Evolutionary conservation across 2,113 vertebrate genomes (phyloP).

Genomic region (Prunella fulvescens): DNA sequence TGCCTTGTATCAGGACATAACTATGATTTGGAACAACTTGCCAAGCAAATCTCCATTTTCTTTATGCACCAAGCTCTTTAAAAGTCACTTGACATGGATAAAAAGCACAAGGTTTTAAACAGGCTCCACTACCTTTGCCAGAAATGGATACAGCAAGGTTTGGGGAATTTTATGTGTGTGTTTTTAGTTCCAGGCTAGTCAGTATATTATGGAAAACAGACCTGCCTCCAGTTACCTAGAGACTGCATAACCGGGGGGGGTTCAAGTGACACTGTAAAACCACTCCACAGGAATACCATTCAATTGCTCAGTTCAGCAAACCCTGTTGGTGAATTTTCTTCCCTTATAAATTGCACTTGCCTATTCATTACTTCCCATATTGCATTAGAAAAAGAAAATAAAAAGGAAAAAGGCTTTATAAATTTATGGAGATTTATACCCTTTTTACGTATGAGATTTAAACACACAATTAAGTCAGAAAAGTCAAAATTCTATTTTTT

Average conservation of each 20-base stretch:
- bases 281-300: background rate
- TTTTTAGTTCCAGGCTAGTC: slow-evolving; percentile 1
- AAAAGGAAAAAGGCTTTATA: background rate
- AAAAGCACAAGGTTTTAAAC: background rate
- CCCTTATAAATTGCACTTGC: background rate
- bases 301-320: background rate
- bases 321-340: background rate
- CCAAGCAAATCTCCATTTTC: background rate
- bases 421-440: background rate
- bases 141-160: background rate
- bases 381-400: background rate
- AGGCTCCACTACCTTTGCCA: background rate
- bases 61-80: background rate
- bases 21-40: background rate
- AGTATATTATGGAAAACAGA: slow-evolving; percentile 43
- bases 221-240: slow-evolving; percentile 12
- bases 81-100: background rate
- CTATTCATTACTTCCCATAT: background rate
- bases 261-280: slow-evolving; percentile 25
- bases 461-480: background rate
- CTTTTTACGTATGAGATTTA: background rate
- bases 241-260: background rate
- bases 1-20: background rate
- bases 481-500: background rate
- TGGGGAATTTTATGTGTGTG: background rate